Conservation (phyloP, 2,888 invertebrate species). For the Melanotus villosus region DNA sequence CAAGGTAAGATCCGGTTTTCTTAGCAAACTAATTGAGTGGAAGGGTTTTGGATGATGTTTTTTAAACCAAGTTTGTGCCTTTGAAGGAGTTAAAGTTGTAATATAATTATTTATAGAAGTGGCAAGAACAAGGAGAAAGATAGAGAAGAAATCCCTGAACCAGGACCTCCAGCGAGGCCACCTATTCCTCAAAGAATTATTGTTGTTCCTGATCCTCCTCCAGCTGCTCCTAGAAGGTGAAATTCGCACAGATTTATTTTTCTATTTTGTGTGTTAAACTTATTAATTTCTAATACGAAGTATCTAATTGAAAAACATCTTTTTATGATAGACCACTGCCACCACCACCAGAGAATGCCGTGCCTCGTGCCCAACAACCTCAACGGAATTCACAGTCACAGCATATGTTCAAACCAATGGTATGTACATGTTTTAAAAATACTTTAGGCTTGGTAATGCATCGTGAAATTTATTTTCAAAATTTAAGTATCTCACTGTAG, state of each 20-base stretch:
- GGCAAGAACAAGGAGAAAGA: conserved; percentile 69
- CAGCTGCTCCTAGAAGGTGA: conserved; percentile 72
- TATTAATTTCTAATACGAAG: conserved; percentile 7
- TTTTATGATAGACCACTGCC: conserved; percentile 79
- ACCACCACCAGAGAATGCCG: conserved; percentile 83
- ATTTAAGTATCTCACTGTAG: no score
- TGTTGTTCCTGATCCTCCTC: conserved; percentile 88
- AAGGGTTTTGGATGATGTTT: no score
- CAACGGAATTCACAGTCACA: conserved; percentile 88
- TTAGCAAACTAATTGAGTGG: no score
- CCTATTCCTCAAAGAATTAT: conserved; percentile 93
- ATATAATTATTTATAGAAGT: conserved; percentile 59
- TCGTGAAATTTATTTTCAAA: no score
- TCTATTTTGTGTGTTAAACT: conserved; percentile 24
- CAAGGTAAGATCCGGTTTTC: no score
- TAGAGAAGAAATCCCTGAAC: conserved; percentile 80
- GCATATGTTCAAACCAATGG: conserved; percentile 92
- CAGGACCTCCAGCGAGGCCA: conserved; percentile 90
- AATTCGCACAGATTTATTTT: conserved; percentile 49
- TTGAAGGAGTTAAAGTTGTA: no score
- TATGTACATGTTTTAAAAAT: conserved; percentile 60
- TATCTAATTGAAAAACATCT: no score
- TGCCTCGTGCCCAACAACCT: conserved; percentile 73
- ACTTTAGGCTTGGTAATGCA: conserved; percentile 1
- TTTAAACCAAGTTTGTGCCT: no score